These are phyloP conservation scores for Zoroaster sp. DNA, from an alignment of 53 echinoderm and acorn worm genomes.

Conservation along the genomic window DNA sequence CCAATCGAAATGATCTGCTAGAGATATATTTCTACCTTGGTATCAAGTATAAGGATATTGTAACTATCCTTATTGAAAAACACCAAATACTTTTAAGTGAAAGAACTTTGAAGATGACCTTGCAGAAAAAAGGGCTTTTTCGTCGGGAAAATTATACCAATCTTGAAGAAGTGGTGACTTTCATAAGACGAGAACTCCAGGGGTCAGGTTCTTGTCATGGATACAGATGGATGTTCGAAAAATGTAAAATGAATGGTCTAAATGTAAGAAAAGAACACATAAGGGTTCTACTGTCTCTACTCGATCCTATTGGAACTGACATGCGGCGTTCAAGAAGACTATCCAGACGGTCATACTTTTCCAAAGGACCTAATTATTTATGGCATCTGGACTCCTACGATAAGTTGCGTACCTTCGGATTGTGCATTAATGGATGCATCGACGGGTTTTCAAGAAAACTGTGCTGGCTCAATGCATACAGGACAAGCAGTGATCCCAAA, in stretches of 20 bases:
- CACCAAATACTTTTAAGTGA: too few species aligned
- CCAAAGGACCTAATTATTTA: constrained; percentile 57
- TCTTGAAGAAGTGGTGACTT: too few species aligned
- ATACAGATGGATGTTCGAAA: constrained; percentile 58
- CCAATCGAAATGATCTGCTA: too few species aligned
- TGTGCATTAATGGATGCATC: constrained; percentile 57
- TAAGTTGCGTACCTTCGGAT: constrained; percentile 44
- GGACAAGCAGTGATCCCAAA: constrained; percentile 45
- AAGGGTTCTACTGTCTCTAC: constrained; percentile 12
- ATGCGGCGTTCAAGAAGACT: constrained; percentile 45
- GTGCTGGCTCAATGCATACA: too few species aligned
- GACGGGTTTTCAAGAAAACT: constrained; percentile 32
- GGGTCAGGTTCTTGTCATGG: too few species aligned
- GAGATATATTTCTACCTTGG: too few species aligned
- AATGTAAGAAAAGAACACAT: constrained; percentile 56
- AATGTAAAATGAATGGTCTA: constrained; percentile 30
- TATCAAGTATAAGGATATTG: too few species aligned
- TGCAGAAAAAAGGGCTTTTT: too few species aligned
- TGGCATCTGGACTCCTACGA: constrained; percentile 54
- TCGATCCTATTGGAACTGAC: constrained; percentile 47
- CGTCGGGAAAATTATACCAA: too few species aligned
- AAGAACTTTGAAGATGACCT: too few species aligned
- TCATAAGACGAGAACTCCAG: too few species aligned
- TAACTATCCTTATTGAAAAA: too few species aligned
- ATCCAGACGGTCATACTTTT: constrained; percentile 37